Evolutionary conservation across 1,140 invertebrate species (phyloP).

Genomic region (Panulirus ornatus): DNA sequence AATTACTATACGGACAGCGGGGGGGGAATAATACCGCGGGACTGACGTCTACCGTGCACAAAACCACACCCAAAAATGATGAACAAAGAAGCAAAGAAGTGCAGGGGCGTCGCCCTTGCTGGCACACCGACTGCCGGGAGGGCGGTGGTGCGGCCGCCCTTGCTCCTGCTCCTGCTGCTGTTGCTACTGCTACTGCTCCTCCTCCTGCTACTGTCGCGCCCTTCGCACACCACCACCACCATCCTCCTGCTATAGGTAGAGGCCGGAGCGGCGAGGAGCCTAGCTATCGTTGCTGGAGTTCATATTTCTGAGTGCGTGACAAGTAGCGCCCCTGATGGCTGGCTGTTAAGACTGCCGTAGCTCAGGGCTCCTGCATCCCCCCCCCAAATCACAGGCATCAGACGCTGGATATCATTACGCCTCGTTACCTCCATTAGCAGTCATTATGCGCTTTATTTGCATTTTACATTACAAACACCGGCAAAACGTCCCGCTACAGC

Average conservation of each 20-base stretch:
- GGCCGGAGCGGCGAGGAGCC: background rate
- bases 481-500: conserved; percentile 31
- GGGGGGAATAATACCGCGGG: conserved; percentile 12
- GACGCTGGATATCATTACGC: conserved; percentile 40
- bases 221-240: background rate
- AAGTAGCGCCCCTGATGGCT: background rate
- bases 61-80: background rate
- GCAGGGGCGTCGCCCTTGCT: background rate
- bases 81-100: background rate
- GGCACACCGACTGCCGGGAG: background rate
- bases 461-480: conserved; percentile 41
- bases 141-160: background rate
- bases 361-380: conserved; percentile 3
- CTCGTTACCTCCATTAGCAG: conserved; percentile 47
- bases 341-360: background rate
- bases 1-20: conserved; percentile 17
- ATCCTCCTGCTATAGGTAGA: background rate
- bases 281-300: background rate
- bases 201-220: background rate
- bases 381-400: conserved; percentile 51
- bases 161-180: conserved; percentile 16
- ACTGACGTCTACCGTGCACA: background rate
- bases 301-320: conserved; percentile 21
- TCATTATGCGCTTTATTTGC: conserved; percentile 57
- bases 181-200: background rate